A percentile compares a stretch with the other conserved stretches of the same genome.
Evolutionary conservation across 2,888 invertebrate genomes (phyloP).

Genomic region (Sarcophaga caerulescens): DNA sequence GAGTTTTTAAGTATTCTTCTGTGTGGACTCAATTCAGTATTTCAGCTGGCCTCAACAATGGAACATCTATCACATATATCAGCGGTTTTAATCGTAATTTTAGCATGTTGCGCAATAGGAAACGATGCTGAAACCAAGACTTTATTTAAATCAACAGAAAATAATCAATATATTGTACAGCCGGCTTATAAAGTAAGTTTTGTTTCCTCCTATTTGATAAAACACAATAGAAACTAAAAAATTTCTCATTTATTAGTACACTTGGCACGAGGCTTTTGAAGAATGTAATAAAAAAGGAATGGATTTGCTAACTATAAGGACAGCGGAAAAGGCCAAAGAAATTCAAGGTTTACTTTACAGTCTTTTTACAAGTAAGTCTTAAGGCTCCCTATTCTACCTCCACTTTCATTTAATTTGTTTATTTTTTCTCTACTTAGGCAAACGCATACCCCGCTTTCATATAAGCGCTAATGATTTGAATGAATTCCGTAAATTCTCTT

Average conservation of each 20-base stretch:
- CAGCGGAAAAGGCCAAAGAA: conserved; percentile 35
- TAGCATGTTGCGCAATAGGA: conserved; percentile 12
- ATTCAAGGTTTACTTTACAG: conserved; percentile 22
- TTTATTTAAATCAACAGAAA: conserved; percentile 44
- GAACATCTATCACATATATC: conserved; percentile 27
- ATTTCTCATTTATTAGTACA: conserved; percentile 45
- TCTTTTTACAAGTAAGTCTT: conserved; percentile 44
- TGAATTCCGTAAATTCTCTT: conserved; percentile 45
- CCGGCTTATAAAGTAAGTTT: conserved; percentile 45
- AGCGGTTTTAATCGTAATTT: conserved; percentile 16
- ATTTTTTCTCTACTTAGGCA: conserved; percentile 16
- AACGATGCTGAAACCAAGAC: conserved; percentile 15
- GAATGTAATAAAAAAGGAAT: conserved; percentile 45
- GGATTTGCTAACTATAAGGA: conserved; percentile 54
- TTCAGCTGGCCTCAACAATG: conserved; percentile 41
- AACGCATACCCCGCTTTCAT: conserved; percentile 52
- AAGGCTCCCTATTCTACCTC: background rate
- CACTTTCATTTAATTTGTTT: background rate
- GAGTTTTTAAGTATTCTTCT: background rate
- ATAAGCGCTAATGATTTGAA: conserved; percentile 52
- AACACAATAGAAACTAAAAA: background rate
- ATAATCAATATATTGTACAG: conserved; percentile 52
- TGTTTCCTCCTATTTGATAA: background rate
- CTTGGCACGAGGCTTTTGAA: conserved; percentile 41
- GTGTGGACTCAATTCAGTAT: conserved; percentile 29